These are phyloP conservation scores for Burhinus oedicnemus DNA, from an alignment of 2,113 vertebrate genomes.

Conservation along the genomic window DNA sequence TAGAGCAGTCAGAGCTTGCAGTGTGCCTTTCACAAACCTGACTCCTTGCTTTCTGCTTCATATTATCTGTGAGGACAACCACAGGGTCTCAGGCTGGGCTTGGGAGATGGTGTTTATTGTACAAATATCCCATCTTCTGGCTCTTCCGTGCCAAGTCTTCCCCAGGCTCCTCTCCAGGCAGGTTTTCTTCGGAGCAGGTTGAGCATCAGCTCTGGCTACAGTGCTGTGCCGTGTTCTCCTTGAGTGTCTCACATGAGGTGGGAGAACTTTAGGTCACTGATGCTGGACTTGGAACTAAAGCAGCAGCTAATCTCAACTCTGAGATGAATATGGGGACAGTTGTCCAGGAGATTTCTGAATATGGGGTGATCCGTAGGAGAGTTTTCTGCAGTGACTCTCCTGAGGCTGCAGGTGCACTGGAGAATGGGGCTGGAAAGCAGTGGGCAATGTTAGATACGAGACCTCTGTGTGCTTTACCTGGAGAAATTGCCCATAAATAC, in stretches of 20 bases:
- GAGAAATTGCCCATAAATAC: neutral
- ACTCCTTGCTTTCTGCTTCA: neutral
- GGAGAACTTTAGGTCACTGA: neutral
- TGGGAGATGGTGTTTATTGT: neutral
- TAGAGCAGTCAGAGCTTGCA: neutral
- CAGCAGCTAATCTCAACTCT: neutral
- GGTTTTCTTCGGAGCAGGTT: neutral
- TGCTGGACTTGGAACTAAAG: neutral
- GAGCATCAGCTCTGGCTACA: neutral
- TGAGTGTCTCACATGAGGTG: neutral
- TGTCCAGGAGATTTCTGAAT: neutral
- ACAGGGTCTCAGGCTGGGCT: neutral
- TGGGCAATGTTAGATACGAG: neutral
- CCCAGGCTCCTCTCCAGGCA: neutral
- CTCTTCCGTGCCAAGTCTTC: neutral
- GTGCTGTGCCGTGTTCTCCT: neutral
- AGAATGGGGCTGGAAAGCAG: neutral
- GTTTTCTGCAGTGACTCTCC: neutral
- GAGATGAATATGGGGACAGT: neutral
- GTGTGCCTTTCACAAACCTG: neutral
- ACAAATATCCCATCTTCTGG: neutral
- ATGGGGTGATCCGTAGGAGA: accelerated
- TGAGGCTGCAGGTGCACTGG: neutral
- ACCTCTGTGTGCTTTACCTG: neutral
- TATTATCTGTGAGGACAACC: neutral